phyloP scores from a whole-genome alignment of 2,113 vertebrate species.

The Oryzias celebensis region DNA sequence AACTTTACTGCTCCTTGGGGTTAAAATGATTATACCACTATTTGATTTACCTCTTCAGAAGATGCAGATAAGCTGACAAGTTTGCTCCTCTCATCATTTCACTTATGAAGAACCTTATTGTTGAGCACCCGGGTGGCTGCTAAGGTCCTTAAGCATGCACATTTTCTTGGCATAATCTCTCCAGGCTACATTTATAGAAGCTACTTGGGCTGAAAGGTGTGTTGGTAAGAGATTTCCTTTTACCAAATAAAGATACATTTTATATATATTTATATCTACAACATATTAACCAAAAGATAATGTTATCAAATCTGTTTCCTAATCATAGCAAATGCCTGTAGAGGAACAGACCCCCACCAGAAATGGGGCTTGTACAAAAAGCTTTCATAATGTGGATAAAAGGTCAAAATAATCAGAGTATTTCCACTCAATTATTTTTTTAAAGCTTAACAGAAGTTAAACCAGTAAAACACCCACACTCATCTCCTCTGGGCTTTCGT shows the following conservation, averaged over 20 bases:
- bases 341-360: background rate
- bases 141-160: background rate
- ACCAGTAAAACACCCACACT: constrained; percentile 21
- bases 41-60: background rate
- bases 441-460: constrained; percentile 34
- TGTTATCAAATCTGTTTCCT: background rate
- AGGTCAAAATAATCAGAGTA: constrained; percentile 57
- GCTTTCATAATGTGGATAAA: constrained; percentile 33
- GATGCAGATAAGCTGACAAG: background rate
- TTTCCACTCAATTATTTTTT: constrained; percentile 59
- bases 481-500: constrained; percentile 46
- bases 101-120: background rate
- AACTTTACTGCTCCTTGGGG: background rate
- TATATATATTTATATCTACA: background rate
- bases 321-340: constrained; percentile 3
- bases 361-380: constrained; percentile 23
- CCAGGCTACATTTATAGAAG: background rate
- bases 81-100: background rate
- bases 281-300: background rate
- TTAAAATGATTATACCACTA: background rate
- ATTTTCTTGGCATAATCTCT: background rate
- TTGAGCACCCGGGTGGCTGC: background rate
- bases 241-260: background rate
- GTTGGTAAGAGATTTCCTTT: background rate
- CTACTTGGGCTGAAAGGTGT: too few species aligned